A percentile compares a stretch with the other conserved stretches of the same genome.
Evolutionary conservation across 1,140 invertebrate genomes (phyloP).

Genomic region (Fopius arisanus): DNA sequence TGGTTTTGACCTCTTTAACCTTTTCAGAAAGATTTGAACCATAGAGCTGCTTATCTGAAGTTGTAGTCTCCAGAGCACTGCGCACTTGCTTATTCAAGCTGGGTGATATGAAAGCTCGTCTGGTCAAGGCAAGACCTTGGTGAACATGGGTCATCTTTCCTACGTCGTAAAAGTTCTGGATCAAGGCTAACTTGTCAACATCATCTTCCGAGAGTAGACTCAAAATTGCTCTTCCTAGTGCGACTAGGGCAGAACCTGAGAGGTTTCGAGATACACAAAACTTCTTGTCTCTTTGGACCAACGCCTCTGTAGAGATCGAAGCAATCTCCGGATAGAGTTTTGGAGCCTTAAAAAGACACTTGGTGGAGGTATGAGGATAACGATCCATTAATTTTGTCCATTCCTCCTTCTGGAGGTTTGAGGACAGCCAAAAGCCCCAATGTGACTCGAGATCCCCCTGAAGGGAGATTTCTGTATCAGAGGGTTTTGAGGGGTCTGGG

Average conservation of each 20-base stretch:
- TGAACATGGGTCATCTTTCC: slow-evolving; percentile 24
- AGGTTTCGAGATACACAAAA: slow-evolving; percentile 27
- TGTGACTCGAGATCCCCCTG: too few relatives aligned
- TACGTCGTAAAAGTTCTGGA: slow-evolving; percentile 27
- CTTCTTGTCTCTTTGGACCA: slow-evolving; percentile 31
- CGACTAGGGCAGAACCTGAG: slow-evolving; percentile 30
- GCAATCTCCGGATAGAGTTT: slow-evolving; percentile 26
- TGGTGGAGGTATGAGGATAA: neutral
- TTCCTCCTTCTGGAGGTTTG: too few relatives aligned
- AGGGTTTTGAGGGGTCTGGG: too few relatives aligned
- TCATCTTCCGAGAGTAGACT: slow-evolving; percentile 29
- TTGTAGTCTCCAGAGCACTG: slow-evolving; percentile 22
- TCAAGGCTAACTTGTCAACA: slow-evolving; percentile 20
- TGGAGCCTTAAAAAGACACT: slow-evolving; percentile 29
- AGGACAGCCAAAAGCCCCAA: too few relatives aligned
- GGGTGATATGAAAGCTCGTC: slow-evolving; percentile 32
- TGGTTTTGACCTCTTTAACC: slow-evolving; percentile 32
- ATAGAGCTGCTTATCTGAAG: slow-evolving; percentile 20
- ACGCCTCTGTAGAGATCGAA: slow-evolving; percentile 18
- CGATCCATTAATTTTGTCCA: too few relatives aligned
- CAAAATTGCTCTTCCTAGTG: slow-evolving; percentile 26
- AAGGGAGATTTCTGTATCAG: too few relatives aligned
- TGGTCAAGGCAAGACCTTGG: slow-evolving; percentile 15
- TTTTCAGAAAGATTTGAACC: slow-evolving; percentile 25
- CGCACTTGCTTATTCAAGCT: slow-evolving; percentile 24